Conservation (phyloP, 2,113 vertebrate species). For the Tenebrosternarchus preto region DNA sequence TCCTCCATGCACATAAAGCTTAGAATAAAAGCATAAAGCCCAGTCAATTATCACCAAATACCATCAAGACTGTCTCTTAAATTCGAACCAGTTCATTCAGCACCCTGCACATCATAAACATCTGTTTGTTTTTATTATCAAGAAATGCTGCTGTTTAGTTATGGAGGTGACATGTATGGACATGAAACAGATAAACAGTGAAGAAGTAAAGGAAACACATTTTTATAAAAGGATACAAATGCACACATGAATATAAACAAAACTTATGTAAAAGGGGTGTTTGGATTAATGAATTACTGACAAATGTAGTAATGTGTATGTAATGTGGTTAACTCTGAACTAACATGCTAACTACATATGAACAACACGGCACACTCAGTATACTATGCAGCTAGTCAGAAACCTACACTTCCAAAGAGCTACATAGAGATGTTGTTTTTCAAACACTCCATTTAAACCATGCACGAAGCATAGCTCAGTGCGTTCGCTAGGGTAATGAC, state of each 20-base stretch:
- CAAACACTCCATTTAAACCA: not conserved
- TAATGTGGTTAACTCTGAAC: not conserved
- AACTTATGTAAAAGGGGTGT: too few relatives aligned
- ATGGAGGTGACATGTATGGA: not conserved
- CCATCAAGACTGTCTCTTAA: slow-evolving; percentile 27
- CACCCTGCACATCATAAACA: not conserved
- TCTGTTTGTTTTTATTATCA: slow-evolving; percentile 9
- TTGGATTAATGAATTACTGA: too few relatives aligned
- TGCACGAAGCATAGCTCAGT: not conserved
- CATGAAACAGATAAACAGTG: not conserved
- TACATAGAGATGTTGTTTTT: too few relatives aligned
- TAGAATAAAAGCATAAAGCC: not conserved
- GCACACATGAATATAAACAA: too few relatives aligned
- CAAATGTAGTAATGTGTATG: too few relatives aligned
- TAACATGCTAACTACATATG: not conserved
- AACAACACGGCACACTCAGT: not conserved
- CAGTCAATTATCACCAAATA: slow-evolving; percentile 35
- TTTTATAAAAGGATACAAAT: not conserved
- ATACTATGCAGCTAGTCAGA: too few relatives aligned
- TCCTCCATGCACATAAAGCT: slow-evolving; percentile 12
- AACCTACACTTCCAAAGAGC: too few relatives aligned
- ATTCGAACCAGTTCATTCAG: slow-evolving; percentile 9
- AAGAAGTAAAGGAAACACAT: not conserved
- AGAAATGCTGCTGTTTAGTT: slow-evolving; percentile 1
- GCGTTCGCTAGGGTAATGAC: not conserved